These are phyloP conservation scores for Beris chalybata DNA, from an alignment of 2,888 invertebrate species.

Conservation along the genomic window DNA sequence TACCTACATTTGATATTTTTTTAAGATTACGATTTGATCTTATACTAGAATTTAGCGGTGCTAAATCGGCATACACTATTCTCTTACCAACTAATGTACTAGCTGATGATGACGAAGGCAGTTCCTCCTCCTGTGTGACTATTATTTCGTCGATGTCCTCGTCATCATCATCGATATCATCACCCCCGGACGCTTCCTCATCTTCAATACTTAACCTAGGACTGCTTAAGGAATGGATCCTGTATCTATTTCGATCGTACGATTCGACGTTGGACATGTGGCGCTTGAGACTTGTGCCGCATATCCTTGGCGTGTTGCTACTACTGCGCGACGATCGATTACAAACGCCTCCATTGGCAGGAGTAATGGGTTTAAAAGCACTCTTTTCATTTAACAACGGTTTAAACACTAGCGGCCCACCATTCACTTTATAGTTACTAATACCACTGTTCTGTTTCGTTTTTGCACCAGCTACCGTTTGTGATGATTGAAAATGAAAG, in stretches of 20 bases:
- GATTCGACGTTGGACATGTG: constrained; percentile 45
- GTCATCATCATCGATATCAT: constrained; percentile 43
- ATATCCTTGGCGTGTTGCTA: constrained; percentile 41
- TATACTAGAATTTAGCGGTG: constrained; percentile 26
- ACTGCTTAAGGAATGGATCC: constrained; percentile 18
- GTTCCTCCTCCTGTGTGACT: constrained; percentile 41
- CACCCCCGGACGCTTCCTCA: constrained; percentile 5
- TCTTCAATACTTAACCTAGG: constrained; percentile 10
- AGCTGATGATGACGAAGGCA: constrained; percentile 43
- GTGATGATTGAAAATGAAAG: constrained; percentile 54
- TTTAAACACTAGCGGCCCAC: constrained; percentile 49
- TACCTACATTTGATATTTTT: neutral
- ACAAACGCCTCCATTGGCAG: constrained; percentile 39
- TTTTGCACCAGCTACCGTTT: constrained; percentile 50
- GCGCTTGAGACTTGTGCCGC: constrained; percentile 44
- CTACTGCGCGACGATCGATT: constrained; percentile 4
- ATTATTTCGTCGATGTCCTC: constrained; percentile 48
- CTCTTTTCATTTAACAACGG: constrained; percentile 51
- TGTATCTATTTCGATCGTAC: constrained; percentile 41
- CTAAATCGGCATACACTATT: constrained; percentile 56
- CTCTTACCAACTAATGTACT: constrained; percentile 37
- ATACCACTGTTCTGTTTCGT: constrained; percentile 9
- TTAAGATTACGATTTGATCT: constrained; percentile 15
- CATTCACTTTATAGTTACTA: constrained; percentile 36
- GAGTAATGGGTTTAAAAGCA: constrained; percentile 55